Base-by-base conservation (phyloP, 64 coral and sea anemone genomes). In the Hydrozoanthus tunicans region DNA sequence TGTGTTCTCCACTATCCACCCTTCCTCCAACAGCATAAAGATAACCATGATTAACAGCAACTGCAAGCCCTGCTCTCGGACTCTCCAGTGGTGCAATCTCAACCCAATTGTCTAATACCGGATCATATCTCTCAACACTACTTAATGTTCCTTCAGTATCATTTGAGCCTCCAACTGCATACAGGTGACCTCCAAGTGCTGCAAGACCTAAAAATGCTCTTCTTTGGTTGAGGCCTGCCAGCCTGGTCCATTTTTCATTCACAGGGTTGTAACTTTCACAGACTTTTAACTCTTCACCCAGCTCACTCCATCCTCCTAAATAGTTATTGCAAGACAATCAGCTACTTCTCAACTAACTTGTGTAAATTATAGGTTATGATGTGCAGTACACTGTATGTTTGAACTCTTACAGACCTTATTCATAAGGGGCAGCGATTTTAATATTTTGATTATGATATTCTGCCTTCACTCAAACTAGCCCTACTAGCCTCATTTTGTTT, bases 1-100 rank as follows among this genome's bases (percentile, higher is more conserved):
- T 76, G 32, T 89, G 91, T 86, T 96, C 94, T 82, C 75, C 82
- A 81, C 92, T 91, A 14, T 89, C 81, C 17, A 93, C 79, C 51
- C 93, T 73, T 3, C 95, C 95, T 71, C 95, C 95, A 90, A 98
- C 51, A n/a, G 80, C 95, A 90, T 98, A 98, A 61, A 98, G 72
- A 20, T 65, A 32, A 5, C 81, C 90, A 32, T 82, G 88, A 77
- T 82, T 89, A 12, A 90, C 90, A 83, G 85, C 93, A 53, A 91
- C 83, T 5, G 92, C 83, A 25, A 94, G 11, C 12, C 95, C 93
- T 14, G 93, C 95, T 66, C 95, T 89, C n/a, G 93, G 92, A 54
- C 56, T 78, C 7, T 81, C 82, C 54, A 98, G 83, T 27, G 93
- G 62, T 17, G 72, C 78, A 23, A 94, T 85, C 53, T 92, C 90